Conservation (phyloP, 2,888 invertebrate genomes). For the Zygaena filipendulae region DNA sequence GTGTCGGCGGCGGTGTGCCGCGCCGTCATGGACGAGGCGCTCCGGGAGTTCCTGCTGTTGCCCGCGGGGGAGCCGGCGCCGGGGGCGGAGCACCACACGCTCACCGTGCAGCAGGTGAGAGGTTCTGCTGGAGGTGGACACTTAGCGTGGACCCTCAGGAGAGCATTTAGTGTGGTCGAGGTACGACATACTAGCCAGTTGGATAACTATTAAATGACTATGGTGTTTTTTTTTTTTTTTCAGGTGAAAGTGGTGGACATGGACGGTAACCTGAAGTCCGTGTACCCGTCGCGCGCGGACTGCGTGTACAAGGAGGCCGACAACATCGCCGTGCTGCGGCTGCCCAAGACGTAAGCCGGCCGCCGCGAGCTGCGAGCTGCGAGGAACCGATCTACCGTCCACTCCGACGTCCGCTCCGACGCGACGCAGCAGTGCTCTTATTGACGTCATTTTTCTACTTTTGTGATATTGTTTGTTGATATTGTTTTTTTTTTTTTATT, state of each 20-base stretch:
- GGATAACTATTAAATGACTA: background rate
- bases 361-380: no score
- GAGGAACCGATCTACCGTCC: background rate
- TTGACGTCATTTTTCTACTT: background rate
- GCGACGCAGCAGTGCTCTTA: background rate
- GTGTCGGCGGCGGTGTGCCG: constrained; percentile 73
- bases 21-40: constrained; percentile 73
- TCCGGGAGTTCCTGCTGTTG: constrained; percentile 72
- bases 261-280: constrained; percentile 76
- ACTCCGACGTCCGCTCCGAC: background rate
- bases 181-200: no score
- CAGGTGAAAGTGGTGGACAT: constrained; percentile 79
- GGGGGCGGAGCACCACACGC: constrained; percentile 31
- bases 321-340: constrained; percentile 42
- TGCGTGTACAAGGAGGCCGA: constrained; percentile 64
- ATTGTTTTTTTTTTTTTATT: constrained; percentile 6
- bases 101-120: constrained; percentile 49
- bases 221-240: constrained; percentile 13
- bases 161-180: no score
- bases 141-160: no score
- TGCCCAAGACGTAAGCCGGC: constrained; percentile 48
- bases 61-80: constrained; percentile 49
- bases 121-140: no score
- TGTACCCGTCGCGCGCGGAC: constrained; percentile 84
- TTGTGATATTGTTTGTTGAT: no score